These are phyloP conservation scores for Apotomis capreana DNA, from an alignment of 2,888 invertebrate genomes.

Conservation along the genomic window DNA sequence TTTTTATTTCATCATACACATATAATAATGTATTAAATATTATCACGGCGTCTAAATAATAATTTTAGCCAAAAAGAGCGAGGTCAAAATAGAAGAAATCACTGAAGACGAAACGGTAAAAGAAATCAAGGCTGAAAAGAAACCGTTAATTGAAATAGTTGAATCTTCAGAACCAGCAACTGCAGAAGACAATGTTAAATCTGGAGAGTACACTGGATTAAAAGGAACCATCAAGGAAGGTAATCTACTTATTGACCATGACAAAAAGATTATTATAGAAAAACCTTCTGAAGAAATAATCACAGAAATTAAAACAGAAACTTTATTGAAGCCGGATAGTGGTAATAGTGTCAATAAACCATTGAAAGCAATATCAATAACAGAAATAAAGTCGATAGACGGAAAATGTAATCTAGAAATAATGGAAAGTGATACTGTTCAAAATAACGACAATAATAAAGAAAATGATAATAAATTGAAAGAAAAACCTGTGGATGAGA, in stretches of 20 bases:
- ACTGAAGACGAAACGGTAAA: conserved; percentile 46
- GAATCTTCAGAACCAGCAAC: conserved; percentile 53
- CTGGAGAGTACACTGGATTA: conserved; percentile 41
- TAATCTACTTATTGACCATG: conserved; percentile 59
- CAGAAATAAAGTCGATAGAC: conserved; percentile 29
- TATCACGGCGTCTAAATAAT: conserved; percentile 36
- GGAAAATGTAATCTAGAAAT: conserved; percentile 38
- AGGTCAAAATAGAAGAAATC: conserved; percentile 53
- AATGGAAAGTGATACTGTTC: conserved; percentile 44
- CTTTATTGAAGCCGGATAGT: not conserved
- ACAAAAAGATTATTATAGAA: conserved; percentile 56
- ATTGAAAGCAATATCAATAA: conserved; percentile 51
- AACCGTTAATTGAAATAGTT: conserved; percentile 68
- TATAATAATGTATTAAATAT: not conserved
- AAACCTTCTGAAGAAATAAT: conserved; percentile 39
- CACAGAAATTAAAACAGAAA: conserved; percentile 13
- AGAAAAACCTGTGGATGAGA: conserved; percentile 31
- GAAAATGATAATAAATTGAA: conserved; percentile 38
- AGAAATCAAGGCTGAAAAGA: conserved; percentile 56
- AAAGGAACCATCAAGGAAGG: conserved; percentile 52
- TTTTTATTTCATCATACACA: too few species aligned
- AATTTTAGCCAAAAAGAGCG: conserved; percentile 48
- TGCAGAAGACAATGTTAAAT: conserved; percentile 45
- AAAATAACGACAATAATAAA: conserved; percentile 42
- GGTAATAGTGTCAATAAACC: conserved; percentile 32